Evolutionary conservation across 2,113 vertebrate genomes (phyloP).

Genomic region (Centropus bengalensis): DNA sequence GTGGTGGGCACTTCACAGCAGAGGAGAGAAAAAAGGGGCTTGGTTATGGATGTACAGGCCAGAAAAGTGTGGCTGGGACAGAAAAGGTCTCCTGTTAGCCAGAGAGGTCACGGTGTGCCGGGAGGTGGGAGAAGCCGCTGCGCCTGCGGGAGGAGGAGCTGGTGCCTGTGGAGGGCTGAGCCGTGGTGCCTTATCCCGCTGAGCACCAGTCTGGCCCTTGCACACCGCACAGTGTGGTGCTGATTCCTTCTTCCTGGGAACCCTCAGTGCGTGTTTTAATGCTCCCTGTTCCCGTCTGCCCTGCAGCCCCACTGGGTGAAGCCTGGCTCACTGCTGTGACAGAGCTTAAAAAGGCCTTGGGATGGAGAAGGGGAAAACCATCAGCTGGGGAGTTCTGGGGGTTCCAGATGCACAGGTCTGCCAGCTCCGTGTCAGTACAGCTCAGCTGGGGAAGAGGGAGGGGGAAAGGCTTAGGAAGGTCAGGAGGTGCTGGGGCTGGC

Average conservation of each 20-base stretch:
- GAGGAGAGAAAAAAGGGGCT: neutral
- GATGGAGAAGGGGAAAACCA: neutral
- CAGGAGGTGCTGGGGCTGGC: neutral
- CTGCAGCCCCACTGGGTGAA: neutral
- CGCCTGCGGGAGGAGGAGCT: fast-evolving
- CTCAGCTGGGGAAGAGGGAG: neutral
- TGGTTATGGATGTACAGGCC: fast-evolving
- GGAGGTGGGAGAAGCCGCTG: neutral
- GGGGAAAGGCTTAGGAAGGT: neutral
- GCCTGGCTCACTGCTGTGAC: neutral
- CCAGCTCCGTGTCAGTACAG: neutral
- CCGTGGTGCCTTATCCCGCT: fast-evolving
- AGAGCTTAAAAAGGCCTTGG: neutral
- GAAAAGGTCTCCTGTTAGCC: neutral
- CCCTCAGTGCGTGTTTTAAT: no score
- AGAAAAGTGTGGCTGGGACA: neutral
- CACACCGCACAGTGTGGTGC: fast-evolving
- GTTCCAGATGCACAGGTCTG: neutral
- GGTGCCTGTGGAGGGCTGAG: neutral
- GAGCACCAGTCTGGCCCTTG: neutral
- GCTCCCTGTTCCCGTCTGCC: neutral
- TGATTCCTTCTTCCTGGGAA: neutral
- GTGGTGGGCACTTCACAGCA: fast-evolving
- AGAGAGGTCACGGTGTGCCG: fast-evolving
- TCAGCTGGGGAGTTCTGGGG: neutral